Conservation (phyloP, 2,888 invertebrate species). For the Rhagophthalmus giganteus region DNA sequence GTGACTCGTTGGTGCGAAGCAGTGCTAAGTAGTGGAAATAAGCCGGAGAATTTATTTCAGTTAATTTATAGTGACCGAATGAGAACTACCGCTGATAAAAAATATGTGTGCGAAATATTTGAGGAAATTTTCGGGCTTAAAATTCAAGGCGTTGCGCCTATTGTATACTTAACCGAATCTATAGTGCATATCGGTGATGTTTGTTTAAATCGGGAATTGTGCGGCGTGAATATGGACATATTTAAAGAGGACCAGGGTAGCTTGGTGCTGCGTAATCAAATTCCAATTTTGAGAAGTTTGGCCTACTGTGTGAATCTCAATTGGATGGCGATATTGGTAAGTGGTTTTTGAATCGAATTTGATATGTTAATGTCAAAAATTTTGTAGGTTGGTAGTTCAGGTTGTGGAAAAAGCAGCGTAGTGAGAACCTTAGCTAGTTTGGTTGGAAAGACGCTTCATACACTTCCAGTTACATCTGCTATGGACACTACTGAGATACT, state of each 20-base stretch:
- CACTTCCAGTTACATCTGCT: conserved; percentile 83
- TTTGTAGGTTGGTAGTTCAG: conserved; percentile 74
- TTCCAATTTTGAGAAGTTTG: conserved; percentile 73
- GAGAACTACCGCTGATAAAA: conserved; percentile 76
- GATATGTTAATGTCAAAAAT: too few relatives aligned
- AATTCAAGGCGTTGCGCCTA: conserved; percentile 61
- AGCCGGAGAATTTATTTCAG: conserved; percentile 67
- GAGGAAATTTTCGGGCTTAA: conserved; percentile 56
- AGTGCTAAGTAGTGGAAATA: conserved; percentile 52
- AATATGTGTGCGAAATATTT: conserved; percentile 63
- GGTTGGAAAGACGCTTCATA: conserved; percentile 71
- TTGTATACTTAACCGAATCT: conserved; percentile 62
- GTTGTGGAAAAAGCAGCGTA: conserved; percentile 78
- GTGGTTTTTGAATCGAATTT: too few relatives aligned
- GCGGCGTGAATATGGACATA: conserved; percentile 42
- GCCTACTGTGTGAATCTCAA: conserved; percentile 87
- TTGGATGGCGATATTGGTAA: conserved; percentile 88
- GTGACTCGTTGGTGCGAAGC: conserved; percentile 91
- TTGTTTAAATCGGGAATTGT: conserved; percentile 47
- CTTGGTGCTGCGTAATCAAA: conserved; percentile 62
- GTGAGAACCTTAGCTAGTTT: conserved; percentile 77
- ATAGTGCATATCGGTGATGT: conserved; percentile 70
- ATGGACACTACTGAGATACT: conserved; percentile 94
- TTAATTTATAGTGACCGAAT: conserved; percentile 87
- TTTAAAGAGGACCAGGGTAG: conserved; percentile 48